Percentiles rank a stretch among this genome's conserved stretches.
These are phyloP conservation scores for Physocephala rufipes DNA, from an alignment of 2,888 invertebrate species.

Conservation along the genomic window DNA sequence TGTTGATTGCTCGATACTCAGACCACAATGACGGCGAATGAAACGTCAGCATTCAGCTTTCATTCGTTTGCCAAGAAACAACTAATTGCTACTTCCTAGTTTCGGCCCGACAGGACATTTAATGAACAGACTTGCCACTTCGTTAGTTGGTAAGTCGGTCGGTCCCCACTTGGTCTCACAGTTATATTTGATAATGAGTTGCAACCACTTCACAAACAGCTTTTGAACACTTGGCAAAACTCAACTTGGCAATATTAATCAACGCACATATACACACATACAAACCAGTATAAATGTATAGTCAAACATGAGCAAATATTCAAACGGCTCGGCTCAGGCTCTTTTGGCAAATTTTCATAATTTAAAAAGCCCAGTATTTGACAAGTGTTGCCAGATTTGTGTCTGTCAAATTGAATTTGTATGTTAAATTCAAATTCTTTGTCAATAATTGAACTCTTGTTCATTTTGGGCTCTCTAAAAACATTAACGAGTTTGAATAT, in stretches of 20 bases:
- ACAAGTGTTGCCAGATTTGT: neutral
- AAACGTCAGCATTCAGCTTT: constrained; percentile 7
- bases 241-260: no score
- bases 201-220: constrained; percentile 8
- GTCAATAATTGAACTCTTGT: neutral
- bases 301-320: no score
- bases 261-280: neutral
- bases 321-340: neutral
- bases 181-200: constrained; percentile 6
- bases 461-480: neutral
- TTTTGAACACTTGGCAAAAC: constrained; percentile 1
- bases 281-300: neutral
- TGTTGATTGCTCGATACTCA: neutral
- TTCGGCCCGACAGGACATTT: neutral
- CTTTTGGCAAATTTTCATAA: neutral
- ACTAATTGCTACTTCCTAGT: neutral
- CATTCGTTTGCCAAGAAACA: neutral
- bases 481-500: no score
- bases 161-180: no score
- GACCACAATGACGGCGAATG: neutral
- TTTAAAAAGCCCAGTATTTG: neutral
- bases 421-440: neutral
- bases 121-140: neutral
- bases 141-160: neutral
- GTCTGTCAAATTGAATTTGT: no score